These are phyloP conservation scores for Ceratina japonica DNA, from an alignment of 1,140 invertebrate genomes.

Conservation along the genomic window DNA sequence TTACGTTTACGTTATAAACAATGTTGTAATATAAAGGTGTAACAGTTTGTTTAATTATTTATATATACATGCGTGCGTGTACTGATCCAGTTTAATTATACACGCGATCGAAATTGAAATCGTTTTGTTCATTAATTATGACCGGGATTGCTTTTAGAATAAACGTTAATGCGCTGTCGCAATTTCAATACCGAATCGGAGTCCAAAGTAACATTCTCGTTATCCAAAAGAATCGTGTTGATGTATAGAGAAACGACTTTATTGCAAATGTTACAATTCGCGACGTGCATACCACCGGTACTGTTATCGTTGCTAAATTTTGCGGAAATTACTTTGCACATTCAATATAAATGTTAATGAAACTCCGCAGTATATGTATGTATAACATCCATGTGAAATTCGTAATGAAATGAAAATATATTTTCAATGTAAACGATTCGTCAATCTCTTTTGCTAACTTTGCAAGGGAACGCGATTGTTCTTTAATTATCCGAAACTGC, in stretches of 20 bases:
- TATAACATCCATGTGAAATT: constrained; percentile 42
- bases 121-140: too few species aligned
- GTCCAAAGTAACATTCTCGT: neutral
- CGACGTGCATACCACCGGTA: neutral
- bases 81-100: too few species aligned
- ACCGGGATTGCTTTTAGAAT: neutral
- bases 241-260: constrained; percentile 24
- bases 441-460: neutral
- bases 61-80: neutral
- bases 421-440: constrained; percentile 59
- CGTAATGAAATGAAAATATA: constrained; percentile 60
- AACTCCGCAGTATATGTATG: constrained; percentile 37
- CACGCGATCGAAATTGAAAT: too few species aligned
- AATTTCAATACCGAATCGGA: neutral
- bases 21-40: constrained; percentile 26
- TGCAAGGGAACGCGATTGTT: too few species aligned
- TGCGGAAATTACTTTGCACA: constrained; percentile 15
- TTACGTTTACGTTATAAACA: neutral
- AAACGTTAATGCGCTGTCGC: neutral
- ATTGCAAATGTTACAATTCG: constrained; percentile 24
- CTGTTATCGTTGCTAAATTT: constrained; percentile 24
- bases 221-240: constrained; percentile 18
- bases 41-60: constrained; percentile 28
- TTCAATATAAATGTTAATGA: constrained; percentile 22
- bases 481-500: neutral